Base-by-base conservation (phyloP, 2,888 invertebrate genomes). In the Aethes cnicana region DNA sequence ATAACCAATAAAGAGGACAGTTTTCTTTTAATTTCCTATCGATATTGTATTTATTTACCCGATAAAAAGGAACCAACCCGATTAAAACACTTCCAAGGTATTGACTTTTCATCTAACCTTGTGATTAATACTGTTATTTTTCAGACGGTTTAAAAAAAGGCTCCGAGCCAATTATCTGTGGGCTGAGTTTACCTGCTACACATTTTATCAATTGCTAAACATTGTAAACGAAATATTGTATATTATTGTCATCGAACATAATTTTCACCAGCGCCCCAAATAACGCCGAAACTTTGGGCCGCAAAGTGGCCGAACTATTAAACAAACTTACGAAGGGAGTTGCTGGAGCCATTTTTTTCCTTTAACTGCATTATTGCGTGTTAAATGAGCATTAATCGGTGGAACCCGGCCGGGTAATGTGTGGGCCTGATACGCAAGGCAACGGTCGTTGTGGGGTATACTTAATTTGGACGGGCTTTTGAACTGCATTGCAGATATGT, bases 321-420 rank as follows among this genome's bases (percentile, higher is more conserved):
- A 36, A 42, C 37, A 46, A 52, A 52, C 30, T 52, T 52, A 21
- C 37, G n/a, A 33, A 37, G 52, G 50, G 43, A 50, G 50, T 50
- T 50, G 39, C 52, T 14, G 30, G 20, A 52, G 39, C 52, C 55
- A 64, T 47, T 60, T 63, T 67, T 72, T 72, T 59, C 61, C 61
- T 66, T 63, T 76, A 78, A 78, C 74, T 77, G 79, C 78, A 77
- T 61, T 62, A 72, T 84, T 67, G 84, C 84, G 84, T 84, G 84
- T 55, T 65, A 54, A 65, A 62, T 55, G 54, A 59, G 69, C 84
- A 84, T 84, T 83, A 82, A 83, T 84, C 76, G 77, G 11, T 18
- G 30, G 9, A 52, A 52, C 44, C 18, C 52, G 11, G 39, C 46
- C 39, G 33, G 39, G 33, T 39, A 39, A 52, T 11, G 18, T 52